phyloP scores from a whole-genome alignment of 1,140 invertebrate species.

The Anthonomus grandis region DNA sequence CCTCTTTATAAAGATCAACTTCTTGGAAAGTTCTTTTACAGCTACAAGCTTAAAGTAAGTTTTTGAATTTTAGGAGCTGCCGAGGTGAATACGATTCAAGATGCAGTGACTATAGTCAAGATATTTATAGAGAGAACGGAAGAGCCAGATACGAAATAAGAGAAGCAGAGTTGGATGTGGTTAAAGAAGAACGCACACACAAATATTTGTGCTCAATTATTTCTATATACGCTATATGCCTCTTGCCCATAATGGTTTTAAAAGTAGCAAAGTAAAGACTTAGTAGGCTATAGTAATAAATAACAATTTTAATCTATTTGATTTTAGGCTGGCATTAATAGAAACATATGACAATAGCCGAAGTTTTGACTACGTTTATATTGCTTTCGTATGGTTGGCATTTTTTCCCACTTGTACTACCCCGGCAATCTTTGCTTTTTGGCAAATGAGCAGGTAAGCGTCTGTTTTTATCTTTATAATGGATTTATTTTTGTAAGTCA shows the following conservation, averaged over 20 bases:
- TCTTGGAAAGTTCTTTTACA: too few relatives aligned
- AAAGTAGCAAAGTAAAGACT: too few relatives aligned
- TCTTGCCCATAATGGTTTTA: too few relatives aligned
- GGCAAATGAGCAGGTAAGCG: conserved; percentile 63
- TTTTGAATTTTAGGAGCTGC: conserved; percentile 31
- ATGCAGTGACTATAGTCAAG: conserved; percentile 37
- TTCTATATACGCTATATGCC: conserved; percentile 61
- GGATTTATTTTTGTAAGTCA: too few relatives aligned
- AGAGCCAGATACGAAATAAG: conserved; percentile 48
- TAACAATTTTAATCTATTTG: too few relatives aligned
- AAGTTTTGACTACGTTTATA: conserved; percentile 67
- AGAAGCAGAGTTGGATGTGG: conserved; percentile 61
- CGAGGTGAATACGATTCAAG: conserved; percentile 33
- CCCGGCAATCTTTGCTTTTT: conserved; percentile 61
- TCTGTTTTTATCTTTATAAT: too few relatives aligned
- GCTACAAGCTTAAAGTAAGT: too few relatives aligned
- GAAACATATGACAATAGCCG: conserved; percentile 68
- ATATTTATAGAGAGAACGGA: conserved; percentile 35
- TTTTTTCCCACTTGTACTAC: conserved; percentile 66
- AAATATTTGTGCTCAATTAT: conserved; percentile 66
- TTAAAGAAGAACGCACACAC: conserved; percentile 64
- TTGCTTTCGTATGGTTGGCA: conserved; percentile 67
- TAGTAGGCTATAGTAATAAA: too few relatives aligned
- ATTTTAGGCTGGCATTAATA: too few relatives aligned
- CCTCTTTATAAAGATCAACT: too few relatives aligned